Base-by-base conservation (phyloP, 2,113 vertebrate genomes). In the Rissa tridactyla region DNA sequence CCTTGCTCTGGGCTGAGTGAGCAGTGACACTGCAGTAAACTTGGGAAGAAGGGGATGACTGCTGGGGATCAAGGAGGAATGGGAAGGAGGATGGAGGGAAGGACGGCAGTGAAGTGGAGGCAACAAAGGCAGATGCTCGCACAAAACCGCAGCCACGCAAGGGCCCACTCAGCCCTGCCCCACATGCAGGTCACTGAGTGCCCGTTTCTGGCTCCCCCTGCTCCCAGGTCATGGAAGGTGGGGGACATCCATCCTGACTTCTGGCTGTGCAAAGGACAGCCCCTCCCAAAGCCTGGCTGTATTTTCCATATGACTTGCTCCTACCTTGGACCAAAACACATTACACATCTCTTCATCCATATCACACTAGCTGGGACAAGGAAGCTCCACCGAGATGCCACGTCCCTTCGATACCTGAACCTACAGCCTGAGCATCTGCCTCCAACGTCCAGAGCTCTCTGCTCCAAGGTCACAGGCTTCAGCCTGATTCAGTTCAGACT, bases 1-100 rank as follows among this genome's bases (percentile, higher is more conserved):
- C 69, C 89, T 72, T 62, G 94, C 89, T 95, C 92, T 20, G 91
- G 81, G 82, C 77, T 58, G 81, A 30, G 95, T 11, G 73, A 71
- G 32, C 82, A 87, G 85, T 72, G 94, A 88, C 0, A 22, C 72
- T 29, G 55, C 23, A 46, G 72, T 13, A 13, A 64, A 54, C 51
- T 46, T 8, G 7, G 91, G 84, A 72, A 72, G 38, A 44, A 77
- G n/a, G 47, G 61, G 40, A 6, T 17, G 18, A 3, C 60, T 57
- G 77, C 69, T 66, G 52, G 34, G 64, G 32, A 42, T 11, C 0
- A 4, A 55, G 71, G 54, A 79, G 58, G 58, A 57, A 13, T 2
- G 40, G 57, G 75, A 69, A 64, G 76, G 20, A 69, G 55, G 51
- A 13, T 0, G 17, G 51, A 73, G 32, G 32, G 60, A 20, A 32